Conservation (phyloP, 2,797 vertebrate species). For the Erethizon dorsatum region DNA sequence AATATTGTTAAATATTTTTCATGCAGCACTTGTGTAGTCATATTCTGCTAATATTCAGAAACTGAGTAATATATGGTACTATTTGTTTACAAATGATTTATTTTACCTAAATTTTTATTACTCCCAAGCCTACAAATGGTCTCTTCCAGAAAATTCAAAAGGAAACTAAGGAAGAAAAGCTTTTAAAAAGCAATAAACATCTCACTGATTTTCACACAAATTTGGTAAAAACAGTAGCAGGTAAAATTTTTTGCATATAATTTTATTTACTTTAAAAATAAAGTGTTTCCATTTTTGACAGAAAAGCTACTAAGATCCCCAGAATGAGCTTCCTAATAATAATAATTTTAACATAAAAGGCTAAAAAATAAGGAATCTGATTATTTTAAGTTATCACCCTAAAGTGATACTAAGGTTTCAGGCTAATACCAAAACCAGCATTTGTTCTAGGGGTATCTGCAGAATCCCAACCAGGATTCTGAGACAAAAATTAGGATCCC, state of each 20-base stretch:
- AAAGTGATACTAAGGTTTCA: background rate
- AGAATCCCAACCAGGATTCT: background rate
- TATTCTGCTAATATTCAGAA: conserved; percentile 52
- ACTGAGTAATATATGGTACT: conserved; percentile 6
- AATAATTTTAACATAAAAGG: conserved; percentile 30
- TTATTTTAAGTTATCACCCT: conserved; percentile 6
- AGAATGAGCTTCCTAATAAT: background rate
- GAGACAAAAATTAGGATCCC: background rate
- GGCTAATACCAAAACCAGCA: background rate
- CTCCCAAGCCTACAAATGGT: background rate
- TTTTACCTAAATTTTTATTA: conserved; percentile 47
- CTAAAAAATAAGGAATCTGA: background rate
- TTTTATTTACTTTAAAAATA: conserved; percentile 7
- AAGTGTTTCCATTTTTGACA: background rate
- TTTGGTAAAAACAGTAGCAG: background rate
- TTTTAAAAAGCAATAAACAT: background rate
- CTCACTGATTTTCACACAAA: conserved; percentile 27
- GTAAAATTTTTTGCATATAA: background rate
- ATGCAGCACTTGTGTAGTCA: conserved; percentile 6
- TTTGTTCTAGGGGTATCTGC: background rate
- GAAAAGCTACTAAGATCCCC: background rate
- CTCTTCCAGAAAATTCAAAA: conserved; percentile 14
- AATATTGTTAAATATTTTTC: conserved; percentile 61
- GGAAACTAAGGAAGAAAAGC: conserved; percentile 13
- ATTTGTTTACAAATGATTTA: conserved; percentile 28